Conservation (phyloP, 2,888 invertebrate species). For the Eupithecia abbreviata region DNA sequence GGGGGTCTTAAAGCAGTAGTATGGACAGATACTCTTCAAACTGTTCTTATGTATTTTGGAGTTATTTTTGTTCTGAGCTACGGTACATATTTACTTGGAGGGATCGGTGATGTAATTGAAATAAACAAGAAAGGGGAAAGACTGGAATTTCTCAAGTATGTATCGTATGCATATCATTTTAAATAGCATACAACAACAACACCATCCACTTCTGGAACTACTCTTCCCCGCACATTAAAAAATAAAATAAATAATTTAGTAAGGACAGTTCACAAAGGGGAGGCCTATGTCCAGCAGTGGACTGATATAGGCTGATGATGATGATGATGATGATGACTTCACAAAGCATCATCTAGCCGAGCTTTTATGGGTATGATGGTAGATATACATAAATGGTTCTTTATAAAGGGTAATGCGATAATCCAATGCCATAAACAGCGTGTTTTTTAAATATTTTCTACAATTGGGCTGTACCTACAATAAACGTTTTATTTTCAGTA, state of each 20-base stretch:
- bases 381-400: too few relatives aligned
- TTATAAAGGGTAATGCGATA: too few relatives aligned
- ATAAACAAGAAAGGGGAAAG: constrained; percentile 85
- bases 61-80: constrained; percentile 86
- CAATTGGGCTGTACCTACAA: not conserved
- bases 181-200: not conserved
- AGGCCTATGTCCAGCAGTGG: too few relatives aligned
- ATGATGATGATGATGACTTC: too few relatives aligned
- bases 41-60: constrained; percentile 88
- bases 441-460: not conserved
- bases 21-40: constrained; percentile 91
- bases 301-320: too few relatives aligned
- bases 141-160: constrained; percentile 89
- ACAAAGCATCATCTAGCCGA: too few relatives aligned
- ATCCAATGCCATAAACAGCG: not conserved
- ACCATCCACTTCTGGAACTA: not conserved
- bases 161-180: constrained; percentile 11
- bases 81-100: constrained; percentile 87
- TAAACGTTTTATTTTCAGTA: constrained; percentile 75
- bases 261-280: not conserved
- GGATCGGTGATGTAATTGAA: constrained; percentile 84
- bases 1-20: constrained; percentile 91
- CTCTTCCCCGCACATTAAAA: not conserved
- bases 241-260: not conserved
- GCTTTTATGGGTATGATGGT: too few relatives aligned